Evolutionary conservation across 2,113 vertebrate species (phyloP).

Genomic region (Falcunculus frontatus): DNA sequence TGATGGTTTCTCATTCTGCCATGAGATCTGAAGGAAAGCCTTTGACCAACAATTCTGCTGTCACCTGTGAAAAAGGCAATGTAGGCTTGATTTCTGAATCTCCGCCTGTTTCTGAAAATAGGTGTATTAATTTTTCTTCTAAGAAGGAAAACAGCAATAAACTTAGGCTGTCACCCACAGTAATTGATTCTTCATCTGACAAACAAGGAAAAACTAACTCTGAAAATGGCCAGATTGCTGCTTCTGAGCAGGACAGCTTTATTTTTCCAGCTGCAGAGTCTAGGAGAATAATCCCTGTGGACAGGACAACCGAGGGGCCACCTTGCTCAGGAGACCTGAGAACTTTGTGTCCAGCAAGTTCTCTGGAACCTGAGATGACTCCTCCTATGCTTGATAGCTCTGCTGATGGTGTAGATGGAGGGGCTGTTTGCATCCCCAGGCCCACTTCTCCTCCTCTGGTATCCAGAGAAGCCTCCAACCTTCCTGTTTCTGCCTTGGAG

Average conservation of each 20-base stretch:
- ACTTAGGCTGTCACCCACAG: not conserved
- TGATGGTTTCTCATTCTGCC: not conserved
- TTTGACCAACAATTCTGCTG: constrained; percentile 5
- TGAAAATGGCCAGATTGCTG: not conserved
- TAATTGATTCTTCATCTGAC: not conserved
- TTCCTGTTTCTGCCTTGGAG: not conserved
- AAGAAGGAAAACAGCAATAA: not conserved
- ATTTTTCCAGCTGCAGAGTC: not conserved
- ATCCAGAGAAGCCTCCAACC: not conserved
- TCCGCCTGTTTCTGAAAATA: not conserved
- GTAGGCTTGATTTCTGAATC: not conserved
- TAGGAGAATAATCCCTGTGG: not conserved
- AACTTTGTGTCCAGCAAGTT: not conserved
- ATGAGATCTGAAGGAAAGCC: not conserved
- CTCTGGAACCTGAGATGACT: constrained; percentile 5
- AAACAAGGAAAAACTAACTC: not conserved
- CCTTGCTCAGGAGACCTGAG: not conserved
- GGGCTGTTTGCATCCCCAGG: not conserved
- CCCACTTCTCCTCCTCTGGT: not conserved
- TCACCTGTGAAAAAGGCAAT: not conserved
- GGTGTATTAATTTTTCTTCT: not conserved
- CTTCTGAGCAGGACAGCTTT: not conserved
- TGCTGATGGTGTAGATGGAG: not conserved
- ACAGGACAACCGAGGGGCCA: not conserved
- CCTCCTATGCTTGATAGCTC: not conserved